phyloP scores from a whole-genome alignment of 2,888 invertebrate species.

The Euphydryas editha region DNA sequence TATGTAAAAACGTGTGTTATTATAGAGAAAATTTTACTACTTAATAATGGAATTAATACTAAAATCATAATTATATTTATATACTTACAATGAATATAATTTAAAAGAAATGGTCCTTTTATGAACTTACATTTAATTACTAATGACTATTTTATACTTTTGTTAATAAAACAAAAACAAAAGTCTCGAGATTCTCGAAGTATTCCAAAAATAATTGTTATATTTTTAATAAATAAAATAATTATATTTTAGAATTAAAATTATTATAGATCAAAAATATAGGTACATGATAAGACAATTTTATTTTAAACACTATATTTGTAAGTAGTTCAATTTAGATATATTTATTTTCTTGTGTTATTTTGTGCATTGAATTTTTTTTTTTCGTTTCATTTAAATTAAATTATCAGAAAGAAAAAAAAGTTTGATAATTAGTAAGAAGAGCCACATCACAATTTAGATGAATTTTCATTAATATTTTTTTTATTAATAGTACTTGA shows the following conservation, averaged over 20 bases:
- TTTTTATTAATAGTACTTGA: background rate
- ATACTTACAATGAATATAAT: background rate
- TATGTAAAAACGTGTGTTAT: background rate
- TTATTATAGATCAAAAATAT: background rate
- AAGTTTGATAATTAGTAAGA: too few relatives aligned
- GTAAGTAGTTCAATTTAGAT: background rate
- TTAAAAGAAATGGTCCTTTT: slow-evolving; percentile 31
- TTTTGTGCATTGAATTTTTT: background rate
- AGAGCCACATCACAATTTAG: too few relatives aligned
- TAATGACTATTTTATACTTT: slow-evolving; percentile 18
- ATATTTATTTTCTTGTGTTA: background rate
- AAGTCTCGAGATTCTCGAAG: background rate
- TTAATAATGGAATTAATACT: slow-evolving; percentile 4
- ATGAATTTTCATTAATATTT: background rate
- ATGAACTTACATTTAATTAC: slow-evolving; percentile 16
- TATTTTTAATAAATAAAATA: too few relatives aligned
- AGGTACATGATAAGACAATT: background rate
- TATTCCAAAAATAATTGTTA: background rate
- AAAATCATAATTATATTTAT: background rate
- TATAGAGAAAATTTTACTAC: background rate
- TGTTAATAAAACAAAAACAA: background rate
- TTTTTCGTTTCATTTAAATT: background rate
- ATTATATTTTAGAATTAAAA: background rate
- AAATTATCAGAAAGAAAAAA: background rate
- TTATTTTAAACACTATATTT: background rate